phyloP scores from a whole-genome alignment of 2,797 vertebrate species.

The Sebastes oblongus region DNA sequence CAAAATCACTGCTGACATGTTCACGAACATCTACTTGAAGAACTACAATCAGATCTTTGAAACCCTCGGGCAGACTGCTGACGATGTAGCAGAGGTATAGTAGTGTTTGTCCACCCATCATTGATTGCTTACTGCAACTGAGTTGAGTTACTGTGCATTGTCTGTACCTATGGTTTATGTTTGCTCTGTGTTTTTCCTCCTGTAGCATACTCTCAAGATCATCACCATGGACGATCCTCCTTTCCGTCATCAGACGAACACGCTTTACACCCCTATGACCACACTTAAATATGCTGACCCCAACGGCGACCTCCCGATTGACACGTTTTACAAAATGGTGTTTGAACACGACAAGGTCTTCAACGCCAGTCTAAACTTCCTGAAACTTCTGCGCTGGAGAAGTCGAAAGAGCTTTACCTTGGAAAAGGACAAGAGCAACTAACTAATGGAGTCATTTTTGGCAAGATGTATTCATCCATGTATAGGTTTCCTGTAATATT shows the following conservation, averaged over 20 bases:
- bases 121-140: neutral
- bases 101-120: conserved; percentile 37
- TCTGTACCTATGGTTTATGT: neutral
- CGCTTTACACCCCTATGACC: conserved; percentile 88
- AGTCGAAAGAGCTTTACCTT: conserved; percentile 87
- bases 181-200: conserved; percentile 19
- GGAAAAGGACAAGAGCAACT: conserved; percentile 76
- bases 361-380: conserved; percentile 88
- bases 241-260: conserved; percentile 90
- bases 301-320: conserved; percentile 87
- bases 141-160: neutral
- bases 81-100: conserved; percentile 85
- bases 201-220: conserved; percentile 86
- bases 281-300: conserved; percentile 89
- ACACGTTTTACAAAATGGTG: conserved; percentile 90
- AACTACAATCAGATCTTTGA: conserved; percentile 89
- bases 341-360: conserved; percentile 91
- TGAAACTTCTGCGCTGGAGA: conserved; percentile 88
- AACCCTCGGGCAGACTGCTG: conserved; percentile 85
- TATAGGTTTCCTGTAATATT: neutral
- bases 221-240: conserved; percentile 87
- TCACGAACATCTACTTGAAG: conserved; percentile 88
- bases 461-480: neutral
- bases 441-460: conserved; percentile 1
- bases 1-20: conserved; percentile 87